Base-by-base conservation (phyloP, 2,797 vertebrate genomes). In the Phalanger gymnotis region DNA sequence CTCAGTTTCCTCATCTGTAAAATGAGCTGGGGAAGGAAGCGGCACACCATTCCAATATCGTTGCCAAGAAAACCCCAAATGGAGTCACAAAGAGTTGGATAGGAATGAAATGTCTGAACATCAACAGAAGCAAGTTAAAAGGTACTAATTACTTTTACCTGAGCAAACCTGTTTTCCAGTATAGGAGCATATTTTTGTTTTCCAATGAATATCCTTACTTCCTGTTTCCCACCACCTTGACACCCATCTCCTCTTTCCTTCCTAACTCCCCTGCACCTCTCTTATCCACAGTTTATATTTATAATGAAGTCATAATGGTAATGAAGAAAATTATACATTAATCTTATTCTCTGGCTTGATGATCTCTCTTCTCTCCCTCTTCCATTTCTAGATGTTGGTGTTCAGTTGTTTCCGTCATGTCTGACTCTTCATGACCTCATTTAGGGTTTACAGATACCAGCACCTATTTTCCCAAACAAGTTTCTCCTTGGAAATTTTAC, bases 401-500 rank as follows among this genome's bases (percentile, higher is more conserved):
- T 73, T 73, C 16, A 40, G 16, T n/a, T 1, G 16, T 73, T 73
- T 73, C 16, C 40, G 66, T 7, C n/a, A 73, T 19, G 16, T 73
- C 3, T 10, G n/a, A 3, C 1, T 11, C 34, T 9, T 73, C 7
- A 10, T 5, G n/a, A 31, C 58, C 93, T 5, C 47, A 4, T 30
- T 28, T 2, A 61, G 12, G 28, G 22, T 51, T 7, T 73, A 28
- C 1, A 0, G 10, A 27, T 9, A 40, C 25, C 13, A 47, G 40
- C 66, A 73, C 56, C 52, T 4, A 11, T 66, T 95, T 61, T 73
- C 2, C 81, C 66, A 91, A 54, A 61, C 52, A 11, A 34, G 6
- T 81, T 87, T 22, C 92, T 91, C 87, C 93, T 54, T 5, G 40
- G 90, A 96, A 95, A 91, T 92, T 56, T 54, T 53, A 47, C 91